Percentiles rank a stretch among this genome's conserved stretches.
phyloP scores from a whole-genome alignment of 2,888 invertebrate genomes.

The Brachyopa scutellaris region DNA sequence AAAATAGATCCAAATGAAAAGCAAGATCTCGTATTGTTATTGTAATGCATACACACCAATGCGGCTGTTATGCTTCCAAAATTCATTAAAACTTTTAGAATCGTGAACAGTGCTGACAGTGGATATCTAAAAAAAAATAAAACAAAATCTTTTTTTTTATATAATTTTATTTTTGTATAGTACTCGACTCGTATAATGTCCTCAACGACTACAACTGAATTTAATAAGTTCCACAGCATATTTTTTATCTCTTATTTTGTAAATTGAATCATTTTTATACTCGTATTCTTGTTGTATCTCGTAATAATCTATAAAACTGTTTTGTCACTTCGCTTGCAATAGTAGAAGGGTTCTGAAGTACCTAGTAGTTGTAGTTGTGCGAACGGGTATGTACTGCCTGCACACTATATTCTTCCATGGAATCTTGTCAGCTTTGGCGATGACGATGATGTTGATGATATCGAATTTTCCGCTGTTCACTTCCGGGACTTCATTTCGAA shows the following conservation, averaged over 20 bases:
- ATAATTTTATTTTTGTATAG: background rate
- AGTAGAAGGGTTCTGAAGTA: conserved; percentile 9
- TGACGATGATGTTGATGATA: conserved; percentile 45
- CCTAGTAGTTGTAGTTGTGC: background rate
- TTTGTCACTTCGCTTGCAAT: conserved; percentile 37
- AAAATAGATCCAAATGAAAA: no score
- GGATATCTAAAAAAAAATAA: background rate
- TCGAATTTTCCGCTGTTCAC: conserved; percentile 62
- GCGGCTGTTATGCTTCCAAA: no score
- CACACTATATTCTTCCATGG: conserved; percentile 16
- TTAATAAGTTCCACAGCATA: background rate
- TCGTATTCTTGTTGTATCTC: background rate
- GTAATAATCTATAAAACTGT: conserved; percentile 46
- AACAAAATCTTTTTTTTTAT: background rate
- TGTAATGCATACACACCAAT: no score
- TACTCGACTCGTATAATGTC: background rate
- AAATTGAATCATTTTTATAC: background rate
- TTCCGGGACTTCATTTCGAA: conserved; percentile 65
- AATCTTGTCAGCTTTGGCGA: conserved; percentile 45
- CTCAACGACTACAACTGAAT: background rate
- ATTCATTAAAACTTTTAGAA: no score
- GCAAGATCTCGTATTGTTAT: no score
- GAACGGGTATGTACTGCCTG: no score
- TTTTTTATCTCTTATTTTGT: background rate
- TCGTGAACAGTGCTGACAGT: no score